phyloP scores from a whole-genome alignment of 92 coral and sea anemone species.

The Siderastrea siderea region DNA sequence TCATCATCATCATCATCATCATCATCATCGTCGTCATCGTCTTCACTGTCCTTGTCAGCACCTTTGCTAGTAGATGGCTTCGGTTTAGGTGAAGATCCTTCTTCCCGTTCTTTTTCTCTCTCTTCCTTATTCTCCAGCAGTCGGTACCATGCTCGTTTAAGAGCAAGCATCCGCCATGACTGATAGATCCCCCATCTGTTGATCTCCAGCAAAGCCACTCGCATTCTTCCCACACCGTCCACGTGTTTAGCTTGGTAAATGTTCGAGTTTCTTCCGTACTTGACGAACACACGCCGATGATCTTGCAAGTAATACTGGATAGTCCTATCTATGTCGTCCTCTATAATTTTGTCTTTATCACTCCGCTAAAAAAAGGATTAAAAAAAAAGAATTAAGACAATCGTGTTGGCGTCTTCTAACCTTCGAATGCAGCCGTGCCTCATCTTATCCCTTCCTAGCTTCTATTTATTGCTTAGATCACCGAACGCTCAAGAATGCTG shows the following conservation, averaged over 20 bases:
- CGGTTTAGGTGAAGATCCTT: slow-evolving; percentile 47
- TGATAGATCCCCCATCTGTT: slow-evolving; percentile 98
- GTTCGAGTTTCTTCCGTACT: slow-evolving; percentile 70
- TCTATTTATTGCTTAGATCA: too few relatives aligned
- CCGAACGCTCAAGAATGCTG: too few relatives aligned
- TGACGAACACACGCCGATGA: slow-evolving; percentile 96
- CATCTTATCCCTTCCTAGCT: background rate
- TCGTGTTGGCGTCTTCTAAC: background rate
- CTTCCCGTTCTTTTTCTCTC: slow-evolving; percentile 78
- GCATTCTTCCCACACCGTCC: slow-evolving; percentile 75
- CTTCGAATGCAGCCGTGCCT: slow-evolving; percentile 1
- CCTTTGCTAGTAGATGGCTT: slow-evolving; percentile 21
- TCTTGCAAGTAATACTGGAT: slow-evolving; percentile 86
- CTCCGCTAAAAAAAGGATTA: slow-evolving; percentile 70
- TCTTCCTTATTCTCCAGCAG: slow-evolving; percentile 79
- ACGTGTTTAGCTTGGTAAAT: slow-evolving; percentile 75
- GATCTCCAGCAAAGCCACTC: slow-evolving; percentile 83
- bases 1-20: slow-evolving; percentile 77
- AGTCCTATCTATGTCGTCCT: slow-evolving; percentile 83
- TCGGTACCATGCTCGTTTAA: slow-evolving; percentile 89
- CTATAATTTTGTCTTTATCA: slow-evolving; percentile 67
- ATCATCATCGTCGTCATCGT: slow-evolving; percentile 80
- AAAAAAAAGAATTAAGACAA: background rate
- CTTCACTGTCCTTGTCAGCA: slow-evolving; percentile 45
- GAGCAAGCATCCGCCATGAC: slow-evolving; percentile 81